Evolutionary conservation across 2,797 vertebrate genomes (phyloP), one percentile per base, ranked within the genome.

Genomic region (Sebastes diploproa): DNA sequence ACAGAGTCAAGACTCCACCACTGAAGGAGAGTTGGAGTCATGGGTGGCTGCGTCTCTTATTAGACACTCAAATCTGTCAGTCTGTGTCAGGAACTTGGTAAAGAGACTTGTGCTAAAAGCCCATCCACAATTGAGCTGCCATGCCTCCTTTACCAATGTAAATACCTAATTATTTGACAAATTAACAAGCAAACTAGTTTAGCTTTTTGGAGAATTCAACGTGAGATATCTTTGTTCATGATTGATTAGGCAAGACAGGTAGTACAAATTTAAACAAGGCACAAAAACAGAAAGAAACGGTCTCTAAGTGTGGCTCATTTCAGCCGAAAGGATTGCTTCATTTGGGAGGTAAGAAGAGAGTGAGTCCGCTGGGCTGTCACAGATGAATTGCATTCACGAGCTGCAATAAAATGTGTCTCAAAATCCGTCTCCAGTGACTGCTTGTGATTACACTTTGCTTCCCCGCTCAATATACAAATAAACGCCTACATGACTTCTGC

Each of bases 11-110:
- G 72, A 72, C 81, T 83, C 82, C 82, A 86, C 71, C 79, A 27
- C 81, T 88, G 85, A 75, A 85, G 83, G 93, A 86, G 81, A 95
- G 89, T 61, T 86, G 85, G 78, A 85, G 85, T 83, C 90, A 91
- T 77, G 88, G 72, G 69, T 83, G 86, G 88, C 89, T 94, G 91
- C 78, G 72, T 91, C 70, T 90, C 86, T 93, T 88, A 92, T 89
- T 94, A 92, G 78, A 89, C 82, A 62, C 90, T 90, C 83, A 85
- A 90, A 92, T 91, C 88, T 75, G 66, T 83, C 80, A 80, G 77
- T 85, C 72, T 69, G 78, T 86, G 78, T 87, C 78, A 79, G 78
- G 75, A 82, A 84, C 79, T 85, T 22, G 12, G 87, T 58, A 38
- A 86, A 65, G 84, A 81, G 75, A 78, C 72, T 83, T 22, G 36